Evolutionary conservation across 2,888 invertebrate genomes (phyloP), one percentile per base, ranked within the genome.

Genomic region (Mactromeris polynyma): DNA sequence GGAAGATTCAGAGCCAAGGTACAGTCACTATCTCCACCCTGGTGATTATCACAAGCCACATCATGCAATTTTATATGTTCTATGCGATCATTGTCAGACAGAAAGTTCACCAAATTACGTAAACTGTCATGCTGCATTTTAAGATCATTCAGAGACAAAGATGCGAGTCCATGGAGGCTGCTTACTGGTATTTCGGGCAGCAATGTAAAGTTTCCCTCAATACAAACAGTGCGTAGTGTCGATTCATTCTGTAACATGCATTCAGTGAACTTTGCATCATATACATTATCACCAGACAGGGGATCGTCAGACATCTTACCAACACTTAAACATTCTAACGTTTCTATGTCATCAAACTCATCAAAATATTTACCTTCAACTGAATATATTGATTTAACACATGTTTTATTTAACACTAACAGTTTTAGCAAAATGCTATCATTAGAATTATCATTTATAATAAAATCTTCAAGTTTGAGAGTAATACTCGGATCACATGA

Each of bases 191-290:
- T 9, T 64, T 26, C 9, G n/a, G 58, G 58, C 26, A 64, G 11
- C 58, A 64, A 64, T 1, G 46, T 2, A 26, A 1, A n/a, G 7
- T 26, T 11, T 6, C 26, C 46, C 1, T 46, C 58, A 64, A 64
- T 64, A 64, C 58, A 64, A 64, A 64, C 58, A 64, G 58, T 64
- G n/a, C 26, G 58, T 9, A 64, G 58, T n/a, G 58, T 64, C 26
- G 58, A 64, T n/a, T 64, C 9, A 26, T 64, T 64, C 2, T 64
- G 2, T 64, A 64, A 64, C 58, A 64, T 64, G 58, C 58, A 64
- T 26, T 64, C 26, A n/a, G 58, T 64, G 58, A 64, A 64, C 58
- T 64, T 64, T 2, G 0, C 26, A 64, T 26, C 3, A n/a, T n/a
- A n/a, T n/a, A n/a, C n/a, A n/a, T n/a, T n/a, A n/a, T n/a, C n/a